Percentiles rank a stretch among this genome's conserved stretches.
Conservation (phyloP, 2,797 vertebrate species). For the Dendrocincla tyrannina region DNA sequence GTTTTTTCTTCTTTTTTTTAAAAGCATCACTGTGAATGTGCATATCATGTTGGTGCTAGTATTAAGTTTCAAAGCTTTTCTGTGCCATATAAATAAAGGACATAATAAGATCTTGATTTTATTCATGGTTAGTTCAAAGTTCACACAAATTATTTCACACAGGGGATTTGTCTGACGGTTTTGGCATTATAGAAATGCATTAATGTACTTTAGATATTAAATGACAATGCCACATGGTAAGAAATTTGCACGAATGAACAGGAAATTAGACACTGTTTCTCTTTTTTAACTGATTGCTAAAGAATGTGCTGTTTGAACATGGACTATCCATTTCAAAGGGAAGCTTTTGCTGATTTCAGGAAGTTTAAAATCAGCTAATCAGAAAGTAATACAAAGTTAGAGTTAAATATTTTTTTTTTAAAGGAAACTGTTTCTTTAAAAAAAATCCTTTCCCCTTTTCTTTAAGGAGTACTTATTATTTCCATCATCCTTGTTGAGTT, state of each 20-base stretch:
- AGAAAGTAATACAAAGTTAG: slow-evolving; percentile 65
- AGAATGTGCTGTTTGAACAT: slow-evolving; percentile 63
- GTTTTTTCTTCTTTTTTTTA: slow-evolving; percentile 12
- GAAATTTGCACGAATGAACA: slow-evolving; percentile 69
- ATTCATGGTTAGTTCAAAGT: slow-evolving; percentile 74
- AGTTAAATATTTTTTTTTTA: slow-evolving; percentile 58
- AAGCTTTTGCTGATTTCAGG: slow-evolving; percentile 61
- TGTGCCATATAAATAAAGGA: slow-evolving; percentile 68
- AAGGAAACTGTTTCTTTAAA: slow-evolving; percentile 73
- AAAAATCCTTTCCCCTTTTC: slow-evolving; percentile 58
- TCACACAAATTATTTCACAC: slow-evolving; percentile 75
- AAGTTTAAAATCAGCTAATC: slow-evolving; percentile 73
- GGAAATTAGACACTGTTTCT: slow-evolving; percentile 75
- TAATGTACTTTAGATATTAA: slow-evolving; percentile 74
- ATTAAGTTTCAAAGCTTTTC: slow-evolving; percentile 72
- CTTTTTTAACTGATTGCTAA: slow-evolving; percentile 69
- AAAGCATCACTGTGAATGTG: slow-evolving; percentile 31
- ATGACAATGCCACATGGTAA: slow-evolving; percentile 74
- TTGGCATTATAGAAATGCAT: slow-evolving; percentile 68
- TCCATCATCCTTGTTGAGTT: slow-evolving; percentile 77
- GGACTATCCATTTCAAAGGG: slow-evolving; percentile 76
- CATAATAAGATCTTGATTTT: slow-evolving; percentile 69
- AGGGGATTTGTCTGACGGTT: slow-evolving; percentile 65
- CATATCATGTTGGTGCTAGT: slow-evolving; percentile 24
- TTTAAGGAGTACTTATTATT: slow-evolving; percentile 78